Conservation (phyloP, 2,888 invertebrate species). For the Drepana falcataria region DNA sequence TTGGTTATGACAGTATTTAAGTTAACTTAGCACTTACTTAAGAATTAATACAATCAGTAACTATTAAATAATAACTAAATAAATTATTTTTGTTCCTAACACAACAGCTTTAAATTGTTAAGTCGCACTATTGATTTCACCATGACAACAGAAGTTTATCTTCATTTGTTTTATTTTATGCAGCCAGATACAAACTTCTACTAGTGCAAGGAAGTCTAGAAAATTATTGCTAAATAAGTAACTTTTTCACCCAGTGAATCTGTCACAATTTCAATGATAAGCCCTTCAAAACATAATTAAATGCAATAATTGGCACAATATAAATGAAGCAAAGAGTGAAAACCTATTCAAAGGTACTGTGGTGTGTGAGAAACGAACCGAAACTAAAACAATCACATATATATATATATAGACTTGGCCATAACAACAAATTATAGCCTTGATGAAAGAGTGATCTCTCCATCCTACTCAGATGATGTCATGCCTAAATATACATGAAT, state of each 20-base stretch:
- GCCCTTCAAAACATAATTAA: conserved; percentile 17
- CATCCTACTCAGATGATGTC: conserved; percentile 41
- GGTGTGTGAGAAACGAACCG: not conserved
- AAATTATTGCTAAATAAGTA: too few relatives aligned
- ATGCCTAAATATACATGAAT: conserved; percentile 13
- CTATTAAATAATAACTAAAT: conserved; percentile 16
- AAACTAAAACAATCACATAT: not conserved
- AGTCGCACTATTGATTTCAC: conserved; percentile 36
- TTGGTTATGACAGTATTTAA: not conserved
- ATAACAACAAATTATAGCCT: conserved; percentile 26
- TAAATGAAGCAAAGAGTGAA: conserved; percentile 60
- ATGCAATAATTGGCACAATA: conserved; percentile 11
- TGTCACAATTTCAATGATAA: too few relatives aligned
- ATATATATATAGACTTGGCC: not conserved
- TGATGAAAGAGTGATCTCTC: conserved; percentile 28
- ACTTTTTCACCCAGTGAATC: too few relatives aligned
- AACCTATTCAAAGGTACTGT: conserved; percentile 52
- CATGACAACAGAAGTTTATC: conserved; percentile 39
- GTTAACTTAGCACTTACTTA: not conserved
- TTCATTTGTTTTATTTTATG: conserved; percentile 29
- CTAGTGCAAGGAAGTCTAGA: not conserved
- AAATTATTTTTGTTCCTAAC: conserved; percentile 14
- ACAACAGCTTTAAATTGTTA: conserved; percentile 20
- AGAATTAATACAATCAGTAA: not conserved
- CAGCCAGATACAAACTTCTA: conserved; percentile 14